A percentile compares a stretch with the other conserved stretches of the same genome.
Evolutionary conservation across 2,113 vertebrate species (phyloP).

Genomic region (Corydoras maculifer): DNA sequence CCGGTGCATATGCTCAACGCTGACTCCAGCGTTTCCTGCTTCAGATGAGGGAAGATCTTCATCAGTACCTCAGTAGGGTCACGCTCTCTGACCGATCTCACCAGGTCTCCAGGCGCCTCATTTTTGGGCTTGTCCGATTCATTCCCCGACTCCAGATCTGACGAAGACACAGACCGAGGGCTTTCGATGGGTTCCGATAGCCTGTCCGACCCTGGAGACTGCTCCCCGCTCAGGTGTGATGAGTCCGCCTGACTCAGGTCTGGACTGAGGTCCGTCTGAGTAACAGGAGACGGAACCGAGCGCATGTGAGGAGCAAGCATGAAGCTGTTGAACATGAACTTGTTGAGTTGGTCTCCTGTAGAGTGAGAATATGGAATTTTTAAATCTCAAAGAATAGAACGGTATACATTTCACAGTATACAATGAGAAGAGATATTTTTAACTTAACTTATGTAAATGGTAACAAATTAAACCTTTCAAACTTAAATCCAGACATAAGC

Average conservation of each 20-base stretch:
- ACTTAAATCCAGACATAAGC: no score
- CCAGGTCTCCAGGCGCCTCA: conserved; percentile 30
- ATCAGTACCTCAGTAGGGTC: conserved; percentile 75
- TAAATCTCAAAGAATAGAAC: no score
- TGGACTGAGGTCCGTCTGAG: conserved; percentile 36
- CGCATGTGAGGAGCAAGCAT: conserved; percentile 46
- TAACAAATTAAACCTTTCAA: no score
- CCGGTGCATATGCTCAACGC: conserved; percentile 72
- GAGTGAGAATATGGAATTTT: background rate
- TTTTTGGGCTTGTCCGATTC: conserved; percentile 72
- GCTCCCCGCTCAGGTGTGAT: conserved; percentile 46
- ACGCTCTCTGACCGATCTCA: conserved; percentile 48
- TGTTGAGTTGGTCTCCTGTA: conserved; percentile 65
- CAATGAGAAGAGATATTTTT: no score
- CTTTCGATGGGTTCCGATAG: conserved; percentile 66
- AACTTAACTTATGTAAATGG: no score
- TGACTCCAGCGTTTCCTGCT: conserved; percentile 64
- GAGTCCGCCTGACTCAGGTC: conserved; percentile 33
- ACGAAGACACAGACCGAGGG: conserved; percentile 69
- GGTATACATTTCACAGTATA: no score
- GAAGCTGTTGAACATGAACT: conserved; percentile 61
- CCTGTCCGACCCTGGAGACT: conserved; percentile 54
- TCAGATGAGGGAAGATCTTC: conserved; percentile 78
- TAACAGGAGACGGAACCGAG: conserved; percentile 46
- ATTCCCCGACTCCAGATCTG: conserved; percentile 76